Conservation (phyloP, 2,797 vertebrate species). For the Notolabrus celidotus region DNA sequence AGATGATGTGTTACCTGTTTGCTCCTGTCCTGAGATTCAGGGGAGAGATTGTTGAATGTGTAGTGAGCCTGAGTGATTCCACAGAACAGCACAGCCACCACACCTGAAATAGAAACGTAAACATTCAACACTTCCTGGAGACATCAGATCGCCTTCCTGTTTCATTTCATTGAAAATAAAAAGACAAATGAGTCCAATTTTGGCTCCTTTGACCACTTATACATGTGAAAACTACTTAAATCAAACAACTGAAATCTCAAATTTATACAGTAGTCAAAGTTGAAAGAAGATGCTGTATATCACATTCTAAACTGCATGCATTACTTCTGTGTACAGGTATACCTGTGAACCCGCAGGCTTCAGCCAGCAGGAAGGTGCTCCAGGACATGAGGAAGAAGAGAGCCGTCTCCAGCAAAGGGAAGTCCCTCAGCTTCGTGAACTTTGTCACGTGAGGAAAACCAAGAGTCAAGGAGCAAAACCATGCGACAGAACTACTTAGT, state of each 20-base stretch:
- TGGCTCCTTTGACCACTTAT: too few species aligned
- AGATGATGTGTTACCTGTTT: conserved; percentile 88
- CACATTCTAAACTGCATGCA: not conserved
- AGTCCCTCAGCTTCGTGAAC: conserved; percentile 96
- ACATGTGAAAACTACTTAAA: not conserved
- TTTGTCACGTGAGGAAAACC: conserved; percentile 91
- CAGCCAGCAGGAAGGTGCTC: conserved; percentile 97
- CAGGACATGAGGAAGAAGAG: conserved; percentile 99
- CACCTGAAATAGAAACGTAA: conserved; percentile 81
- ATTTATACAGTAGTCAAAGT: not conserved
- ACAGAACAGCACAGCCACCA: conserved; percentile 97
- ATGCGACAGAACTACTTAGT: not conserved
- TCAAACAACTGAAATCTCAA: not conserved
- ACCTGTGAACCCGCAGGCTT: conserved; percentile 97
- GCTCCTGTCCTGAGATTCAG: conserved; percentile 93
- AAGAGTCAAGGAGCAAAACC: conserved; percentile 63
- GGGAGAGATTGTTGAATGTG: conserved; percentile 96
- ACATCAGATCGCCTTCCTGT: too few species aligned
- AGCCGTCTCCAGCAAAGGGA: conserved; percentile 94
- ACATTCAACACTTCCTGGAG: too few species aligned
- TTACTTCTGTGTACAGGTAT: not conserved
- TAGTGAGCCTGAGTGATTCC: conserved; percentile 99
- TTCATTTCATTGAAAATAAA: too few species aligned
- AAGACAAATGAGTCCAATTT: too few species aligned
- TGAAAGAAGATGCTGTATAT: not conserved